A percentile compares a stretch with the other conserved stretches of the same genome.
Evolutionary conservation across 2,113 vertebrate genomes (phyloP).

Genomic region (Zonotrichia leucophrys): DNA sequence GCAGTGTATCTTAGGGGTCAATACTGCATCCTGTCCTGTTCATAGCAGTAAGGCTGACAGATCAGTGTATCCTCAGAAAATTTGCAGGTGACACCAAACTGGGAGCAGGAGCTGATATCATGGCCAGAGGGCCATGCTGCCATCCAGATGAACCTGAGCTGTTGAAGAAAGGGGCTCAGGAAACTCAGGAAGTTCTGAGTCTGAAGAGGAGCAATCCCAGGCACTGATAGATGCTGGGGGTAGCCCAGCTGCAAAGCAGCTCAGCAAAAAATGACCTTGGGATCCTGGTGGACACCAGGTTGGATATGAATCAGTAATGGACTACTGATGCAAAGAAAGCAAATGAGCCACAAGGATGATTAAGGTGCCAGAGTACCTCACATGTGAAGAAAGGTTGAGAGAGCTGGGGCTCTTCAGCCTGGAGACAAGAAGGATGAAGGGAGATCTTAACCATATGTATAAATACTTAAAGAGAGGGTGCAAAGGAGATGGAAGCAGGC

Average conservation of each 20-base stretch:
- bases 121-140: background rate
- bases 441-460: accelerated
- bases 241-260: background rate
- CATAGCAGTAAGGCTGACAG: background rate
- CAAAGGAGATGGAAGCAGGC: background rate
- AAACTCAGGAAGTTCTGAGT: background rate
- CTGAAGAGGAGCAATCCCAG: background rate
- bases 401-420: background rate
- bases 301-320: background rate
- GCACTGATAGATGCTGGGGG: background rate
- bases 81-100: background rate
- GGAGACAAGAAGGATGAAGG: background rate
- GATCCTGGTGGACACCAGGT: accelerated
- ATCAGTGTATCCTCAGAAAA: background rate
- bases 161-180: background rate
- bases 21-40: background rate
- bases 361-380: background rate
- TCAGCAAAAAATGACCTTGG: background rate
- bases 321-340: background rate
- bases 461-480: background rate
- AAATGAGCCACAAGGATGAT: background rate
- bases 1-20: background rate
- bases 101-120: background rate
- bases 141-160: background rate
- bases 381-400: background rate